A percentile compares a stretch with the other conserved stretches of the same genome.
Evolutionary conservation across 2,888 invertebrate genomes (phyloP).

Genomic region (Leptinotarsa peninsularis): DNA sequence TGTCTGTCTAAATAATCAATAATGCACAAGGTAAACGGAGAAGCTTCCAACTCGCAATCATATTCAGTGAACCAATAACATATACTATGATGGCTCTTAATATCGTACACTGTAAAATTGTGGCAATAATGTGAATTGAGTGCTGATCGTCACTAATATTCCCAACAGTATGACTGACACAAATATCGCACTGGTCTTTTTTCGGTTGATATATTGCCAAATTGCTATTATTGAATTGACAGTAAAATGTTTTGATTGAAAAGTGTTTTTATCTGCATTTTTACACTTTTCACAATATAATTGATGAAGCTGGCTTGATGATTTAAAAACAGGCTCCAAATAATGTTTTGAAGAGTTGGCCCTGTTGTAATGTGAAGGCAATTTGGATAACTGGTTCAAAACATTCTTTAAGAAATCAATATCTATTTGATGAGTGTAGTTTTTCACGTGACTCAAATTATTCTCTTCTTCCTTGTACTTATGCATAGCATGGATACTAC

Average conservation of each 20-base stretch:
- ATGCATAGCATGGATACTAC: slow-evolving; percentile 5
- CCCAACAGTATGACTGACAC: too few relatives aligned
- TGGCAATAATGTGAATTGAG: not conserved
- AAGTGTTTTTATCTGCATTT: too few relatives aligned
- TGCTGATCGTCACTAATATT: too few relatives aligned
- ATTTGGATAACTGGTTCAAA: slow-evolving; percentile 25
- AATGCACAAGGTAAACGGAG: slow-evolving; percentile 2
- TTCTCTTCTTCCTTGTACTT: slow-evolving; percentile 11
- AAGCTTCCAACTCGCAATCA: not conserved
- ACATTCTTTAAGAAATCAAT: slow-evolving; percentile 17
- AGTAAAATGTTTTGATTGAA: too few relatives aligned
- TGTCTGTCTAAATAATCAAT: not conserved
- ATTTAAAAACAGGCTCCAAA: too few relatives aligned
- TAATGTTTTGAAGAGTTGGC: too few relatives aligned
- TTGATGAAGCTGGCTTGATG: too few relatives aligned
- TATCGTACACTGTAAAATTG: slow-evolving; percentile 20
- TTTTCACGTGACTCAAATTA: slow-evolving; percentile 16
- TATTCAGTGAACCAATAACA: slow-evolving; percentile 16
- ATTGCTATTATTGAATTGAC: too few relatives aligned
- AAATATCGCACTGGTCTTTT: too few relatives aligned
- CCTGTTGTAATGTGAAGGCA: slow-evolving; percentile 12
- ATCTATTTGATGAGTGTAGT: slow-evolving; percentile 4
- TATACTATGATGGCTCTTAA: not conserved
- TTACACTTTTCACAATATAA: too few relatives aligned
- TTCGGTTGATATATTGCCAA: too few relatives aligned